These are phyloP conservation scores for Hafferia zeledoni DNA, from an alignment of 2,797 vertebrate species.

Conservation along the genomic window DNA sequence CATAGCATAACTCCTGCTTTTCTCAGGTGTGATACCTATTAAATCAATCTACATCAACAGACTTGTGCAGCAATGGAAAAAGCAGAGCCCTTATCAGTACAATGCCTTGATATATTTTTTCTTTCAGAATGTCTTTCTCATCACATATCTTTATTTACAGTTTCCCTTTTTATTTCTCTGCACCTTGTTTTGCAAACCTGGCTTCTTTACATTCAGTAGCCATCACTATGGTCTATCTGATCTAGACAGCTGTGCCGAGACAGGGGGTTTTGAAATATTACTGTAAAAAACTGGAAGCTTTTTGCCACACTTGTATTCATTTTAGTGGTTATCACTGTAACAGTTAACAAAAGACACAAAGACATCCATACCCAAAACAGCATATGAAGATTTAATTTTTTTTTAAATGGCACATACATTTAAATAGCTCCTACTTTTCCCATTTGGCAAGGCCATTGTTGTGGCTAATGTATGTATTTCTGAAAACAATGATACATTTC, in stretches of 20 bases:
- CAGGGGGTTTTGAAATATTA: conserved; percentile 51
- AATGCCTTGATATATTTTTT: neutral
- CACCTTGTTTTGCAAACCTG: neutral
- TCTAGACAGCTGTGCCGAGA: conserved; percentile 33
- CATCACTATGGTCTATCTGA: conserved; percentile 41
- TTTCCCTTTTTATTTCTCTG: conserved; percentile 4
- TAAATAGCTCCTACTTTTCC: conserved; percentile 72
- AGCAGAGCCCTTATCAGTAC: conserved; percentile 10
- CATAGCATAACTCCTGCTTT: neutral
- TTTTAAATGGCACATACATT: conserved; percentile 61
- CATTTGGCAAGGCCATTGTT: conserved; percentile 83
- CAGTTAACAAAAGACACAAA: conserved; percentile 69
- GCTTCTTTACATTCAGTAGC: conserved; percentile 28
- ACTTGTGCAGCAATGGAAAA: neutral
- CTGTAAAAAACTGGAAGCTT: conserved; percentile 27
- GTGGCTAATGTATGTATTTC: conserved; percentile 84
- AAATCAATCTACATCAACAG: neutral
- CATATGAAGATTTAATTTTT: conserved; percentile 79
- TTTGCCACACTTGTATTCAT: conserved; percentile 62
- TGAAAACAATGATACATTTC: conserved; percentile 83
- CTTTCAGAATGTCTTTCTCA: neutral
- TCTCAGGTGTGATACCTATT: neutral
- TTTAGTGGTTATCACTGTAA: conserved; percentile 67
- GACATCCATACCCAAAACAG: conserved; percentile 65
- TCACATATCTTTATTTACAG: conserved; percentile 10